Evolutionary conservation across 2,888 invertebrate species (phyloP).

Genomic region (Hypsopygia costalis): DNA sequence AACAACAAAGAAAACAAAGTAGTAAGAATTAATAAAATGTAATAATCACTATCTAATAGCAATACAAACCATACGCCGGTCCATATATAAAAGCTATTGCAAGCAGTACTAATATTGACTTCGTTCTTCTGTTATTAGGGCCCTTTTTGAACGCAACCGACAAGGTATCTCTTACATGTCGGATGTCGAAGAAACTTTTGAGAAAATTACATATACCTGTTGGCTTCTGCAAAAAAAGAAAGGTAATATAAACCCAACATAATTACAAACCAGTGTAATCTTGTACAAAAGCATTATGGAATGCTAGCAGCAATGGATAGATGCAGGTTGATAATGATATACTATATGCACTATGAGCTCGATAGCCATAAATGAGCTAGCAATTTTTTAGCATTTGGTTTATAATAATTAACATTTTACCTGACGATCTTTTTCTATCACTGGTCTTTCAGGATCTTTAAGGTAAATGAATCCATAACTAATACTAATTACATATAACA

Average conservation of each 20-base stretch:
- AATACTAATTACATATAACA: conserved; percentile 62
- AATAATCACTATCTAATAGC: no score
- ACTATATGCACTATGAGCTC: no score
- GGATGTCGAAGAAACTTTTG: conserved; percentile 72
- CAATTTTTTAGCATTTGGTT: no score
- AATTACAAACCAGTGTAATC: no score
- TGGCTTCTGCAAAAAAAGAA: conserved; percentile 5
- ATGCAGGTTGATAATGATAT: no score
- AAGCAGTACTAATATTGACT: conserved; percentile 57
- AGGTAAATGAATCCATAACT: conserved; percentile 63
- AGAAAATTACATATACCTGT: conserved; percentile 40
- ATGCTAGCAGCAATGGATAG: no score
- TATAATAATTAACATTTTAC: no score
- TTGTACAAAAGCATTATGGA: no score
- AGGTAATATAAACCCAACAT: no score
- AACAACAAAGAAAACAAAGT: no score
- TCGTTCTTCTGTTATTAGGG: conserved; percentile 53
- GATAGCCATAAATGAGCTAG: no score
- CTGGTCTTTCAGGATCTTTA: conserved; percentile 48
- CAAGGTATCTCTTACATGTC: conserved; percentile 72
- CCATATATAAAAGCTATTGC: conserved; percentile 63
- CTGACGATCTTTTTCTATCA: conserved; percentile 29
- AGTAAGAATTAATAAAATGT: no score
- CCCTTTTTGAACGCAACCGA: conserved; percentile 74
- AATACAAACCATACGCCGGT: conserved; percentile 56